Conservation (phyloP, 2,797 vertebrate species). For the Poecile montanus region DNA sequence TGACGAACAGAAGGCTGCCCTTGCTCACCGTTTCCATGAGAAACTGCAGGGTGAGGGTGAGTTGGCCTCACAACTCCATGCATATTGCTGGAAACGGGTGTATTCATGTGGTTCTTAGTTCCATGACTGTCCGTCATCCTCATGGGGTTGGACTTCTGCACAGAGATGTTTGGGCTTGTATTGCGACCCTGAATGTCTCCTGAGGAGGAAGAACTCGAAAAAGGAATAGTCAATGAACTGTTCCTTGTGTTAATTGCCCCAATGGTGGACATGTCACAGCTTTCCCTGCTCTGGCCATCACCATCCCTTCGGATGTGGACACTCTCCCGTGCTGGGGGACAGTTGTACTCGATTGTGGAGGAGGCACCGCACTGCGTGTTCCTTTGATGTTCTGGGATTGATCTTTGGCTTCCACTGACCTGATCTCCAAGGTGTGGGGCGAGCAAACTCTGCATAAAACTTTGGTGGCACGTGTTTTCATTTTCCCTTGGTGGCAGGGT, state of each 20-base stretch:
- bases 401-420: constrained; percentile 79
- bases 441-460: constrained; percentile 96
- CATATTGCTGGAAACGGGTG: constrained; percentile 90
- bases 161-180: constrained; percentile 89
- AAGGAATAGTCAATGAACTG: constrained; percentile 80
- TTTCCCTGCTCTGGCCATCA: constrained; percentile 79
- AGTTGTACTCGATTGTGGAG: constrained; percentile 91
- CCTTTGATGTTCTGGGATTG: constrained; percentile 86
- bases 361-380: constrained; percentile 88
- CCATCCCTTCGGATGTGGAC: constrained; percentile 79
- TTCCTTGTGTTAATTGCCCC: constrained; percentile 78
- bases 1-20: constrained; percentile 86
- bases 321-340: constrained; percentile 79
- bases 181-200: constrained; percentile 92
- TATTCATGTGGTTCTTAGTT: constrained; percentile 90
- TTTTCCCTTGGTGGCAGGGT: constrained; percentile 83
- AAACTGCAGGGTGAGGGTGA: constrained; percentile 85
- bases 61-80: constrained; percentile 85
- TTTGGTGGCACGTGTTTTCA: constrained; percentile 91
- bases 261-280: constrained; percentile 81
- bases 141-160: constrained; percentile 90
- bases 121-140: constrained; percentile 86
- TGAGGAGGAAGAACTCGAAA: constrained; percentile 83
- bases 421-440: constrained; percentile 92
- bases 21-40: constrained; percentile 89